Evolutionary conservation across 2,888 invertebrate genomes (phyloP).

Genomic region (Cephus pulcher): DNA sequence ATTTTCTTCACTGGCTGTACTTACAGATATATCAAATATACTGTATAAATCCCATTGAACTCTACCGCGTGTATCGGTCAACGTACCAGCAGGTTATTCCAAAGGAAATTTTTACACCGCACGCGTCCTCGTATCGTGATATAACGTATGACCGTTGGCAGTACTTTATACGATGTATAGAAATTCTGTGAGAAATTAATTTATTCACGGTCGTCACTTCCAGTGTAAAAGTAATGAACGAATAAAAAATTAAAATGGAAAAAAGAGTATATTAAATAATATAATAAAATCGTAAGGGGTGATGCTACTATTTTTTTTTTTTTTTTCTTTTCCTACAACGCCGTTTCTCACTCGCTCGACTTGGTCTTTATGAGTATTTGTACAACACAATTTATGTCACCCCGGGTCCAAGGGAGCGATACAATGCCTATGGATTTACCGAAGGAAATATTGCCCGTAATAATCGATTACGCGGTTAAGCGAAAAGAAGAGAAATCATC

Average conservation of each 20-base stretch:
- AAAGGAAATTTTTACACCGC: background rate
- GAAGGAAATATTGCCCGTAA: conserved; percentile 24
- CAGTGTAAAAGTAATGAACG: background rate
- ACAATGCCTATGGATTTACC: conserved; percentile 31
- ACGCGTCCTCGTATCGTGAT: background rate
- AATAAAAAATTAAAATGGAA: background rate
- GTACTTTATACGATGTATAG: background rate
- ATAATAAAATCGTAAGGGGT: background rate
- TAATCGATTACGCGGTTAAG: conserved; percentile 19
- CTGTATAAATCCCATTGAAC: background rate
- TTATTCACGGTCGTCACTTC: background rate
- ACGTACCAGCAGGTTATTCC: background rate
- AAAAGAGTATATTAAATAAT: background rate
- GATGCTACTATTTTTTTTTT: background rate
- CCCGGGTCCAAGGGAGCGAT: conserved; percentile 22
- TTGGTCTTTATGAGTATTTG: conserved; percentile 34
- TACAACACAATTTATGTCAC: conserved; percentile 49
- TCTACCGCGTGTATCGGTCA: background rate
- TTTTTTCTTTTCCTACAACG: background rate
- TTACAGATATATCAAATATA: too few relatives aligned
- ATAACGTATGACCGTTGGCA: background rate
- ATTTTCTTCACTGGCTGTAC: background rate
- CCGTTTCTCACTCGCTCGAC: background rate
- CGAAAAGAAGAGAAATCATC: conserved; percentile 50
- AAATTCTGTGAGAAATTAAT: background rate